Percentiles rank a stretch among this genome's conserved stretches.
phyloP scores from a whole-genome alignment of 1,140 invertebrate species.

The Asobara japonica region DNA sequence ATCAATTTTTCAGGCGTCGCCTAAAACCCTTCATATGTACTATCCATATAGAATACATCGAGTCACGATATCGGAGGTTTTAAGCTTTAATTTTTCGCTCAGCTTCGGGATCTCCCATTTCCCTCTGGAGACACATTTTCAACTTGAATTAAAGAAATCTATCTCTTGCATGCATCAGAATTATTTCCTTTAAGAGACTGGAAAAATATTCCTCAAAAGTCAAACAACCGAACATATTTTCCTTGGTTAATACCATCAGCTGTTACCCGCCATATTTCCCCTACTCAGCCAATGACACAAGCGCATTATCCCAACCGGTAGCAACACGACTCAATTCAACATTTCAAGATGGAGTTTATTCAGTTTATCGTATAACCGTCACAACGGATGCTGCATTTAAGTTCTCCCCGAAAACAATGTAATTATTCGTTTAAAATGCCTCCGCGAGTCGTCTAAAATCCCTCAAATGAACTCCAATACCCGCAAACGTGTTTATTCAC shows the following conservation, averaged over 20 bases:
- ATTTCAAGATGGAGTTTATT: constrained; percentile 26
- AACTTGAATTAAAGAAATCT: too few species aligned
- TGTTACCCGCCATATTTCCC: not conserved
- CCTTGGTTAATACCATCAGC: not conserved
- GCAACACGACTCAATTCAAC: constrained; percentile 24
- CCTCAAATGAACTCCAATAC: not conserved
- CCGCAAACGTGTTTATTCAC: not conserved
- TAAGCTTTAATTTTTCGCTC: too few species aligned
- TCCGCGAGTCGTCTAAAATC: not conserved
- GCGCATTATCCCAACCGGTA: not conserved
- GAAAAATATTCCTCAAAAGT: not conserved
- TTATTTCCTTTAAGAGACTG: too few species aligned
- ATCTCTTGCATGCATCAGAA: too few species aligned
- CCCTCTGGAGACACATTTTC: too few species aligned
- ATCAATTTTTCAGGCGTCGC: too few species aligned
- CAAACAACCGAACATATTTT: not conserved
- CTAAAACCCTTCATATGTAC: too few species aligned
- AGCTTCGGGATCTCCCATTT: too few species aligned
- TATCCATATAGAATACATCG: too few species aligned
- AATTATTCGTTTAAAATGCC: not conserved
- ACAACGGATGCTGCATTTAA: not conserved
- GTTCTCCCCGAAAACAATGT: constrained; percentile 13
- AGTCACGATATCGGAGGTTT: too few species aligned
- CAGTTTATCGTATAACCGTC: constrained; percentile 16
- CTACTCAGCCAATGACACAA: not conserved